phyloP scores from a whole-genome alignment of 2,888 invertebrate genomes.

The Branchellion lobata region DNA sequence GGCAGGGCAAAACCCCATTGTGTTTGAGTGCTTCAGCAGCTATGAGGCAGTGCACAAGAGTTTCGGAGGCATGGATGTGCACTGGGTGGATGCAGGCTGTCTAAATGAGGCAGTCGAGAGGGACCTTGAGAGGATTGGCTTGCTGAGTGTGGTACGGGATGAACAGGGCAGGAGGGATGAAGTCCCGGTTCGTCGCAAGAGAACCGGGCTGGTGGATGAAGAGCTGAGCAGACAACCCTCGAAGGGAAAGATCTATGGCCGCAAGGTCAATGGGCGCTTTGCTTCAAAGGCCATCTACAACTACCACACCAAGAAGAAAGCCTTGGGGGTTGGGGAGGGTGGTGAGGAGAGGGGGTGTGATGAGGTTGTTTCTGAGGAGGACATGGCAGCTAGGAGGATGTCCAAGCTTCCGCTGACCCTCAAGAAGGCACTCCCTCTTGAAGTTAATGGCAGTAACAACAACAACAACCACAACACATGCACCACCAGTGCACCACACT shows the following conservation, averaged over 20 bases:
- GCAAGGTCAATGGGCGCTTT: conserved; percentile 32
- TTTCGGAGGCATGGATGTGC: not conserved
- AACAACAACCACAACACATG: too few species aligned
- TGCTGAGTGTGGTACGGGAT: not conserved
- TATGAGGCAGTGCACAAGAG: not conserved
- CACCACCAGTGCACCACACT: too few species aligned
- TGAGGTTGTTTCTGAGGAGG: not conserved
- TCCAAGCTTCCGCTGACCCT: too few species aligned
- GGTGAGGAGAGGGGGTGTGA: not conserved
- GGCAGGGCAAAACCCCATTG: not conserved
- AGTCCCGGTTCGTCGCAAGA: not conserved
- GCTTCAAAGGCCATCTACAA: conserved; percentile 38
- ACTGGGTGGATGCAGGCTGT: not conserved
- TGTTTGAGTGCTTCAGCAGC: conserved; percentile 8
- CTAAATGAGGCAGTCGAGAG: conserved; percentile 7
- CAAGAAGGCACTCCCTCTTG: too few species aligned
- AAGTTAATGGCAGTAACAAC: too few species aligned
- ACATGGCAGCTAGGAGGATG: not conserved
- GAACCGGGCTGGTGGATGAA: conserved; percentile 21
- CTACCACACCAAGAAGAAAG: conserved; percentile 26
- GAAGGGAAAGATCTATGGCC: conserved; percentile 39
- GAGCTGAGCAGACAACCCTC: conserved; percentile 36
- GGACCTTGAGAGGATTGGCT: conserved; percentile 4
- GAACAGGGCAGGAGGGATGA: not conserved
- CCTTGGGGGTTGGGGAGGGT: not conserved